These are phyloP conservation scores for Erythrocercus mccallii DNA, from an alignment of 2,113 vertebrate genomes.

Conservation along the genomic window DNA sequence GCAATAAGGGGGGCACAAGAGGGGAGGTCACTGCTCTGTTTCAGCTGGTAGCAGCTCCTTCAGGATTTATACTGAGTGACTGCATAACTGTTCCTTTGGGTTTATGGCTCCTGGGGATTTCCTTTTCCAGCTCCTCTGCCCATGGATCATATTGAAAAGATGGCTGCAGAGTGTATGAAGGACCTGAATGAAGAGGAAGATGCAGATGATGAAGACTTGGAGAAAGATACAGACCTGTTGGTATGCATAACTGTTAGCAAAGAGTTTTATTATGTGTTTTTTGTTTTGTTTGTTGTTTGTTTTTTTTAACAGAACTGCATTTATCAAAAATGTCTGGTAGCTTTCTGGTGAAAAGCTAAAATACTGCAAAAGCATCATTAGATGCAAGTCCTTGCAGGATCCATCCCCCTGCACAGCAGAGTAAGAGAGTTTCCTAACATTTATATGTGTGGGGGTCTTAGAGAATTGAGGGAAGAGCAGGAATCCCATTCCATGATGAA, in stretches of 20 bases:
- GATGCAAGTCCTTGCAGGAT: background rate
- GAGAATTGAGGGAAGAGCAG: background rate
- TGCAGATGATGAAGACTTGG: constrained; percentile 79
- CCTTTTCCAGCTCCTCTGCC: constrained; percentile 82
- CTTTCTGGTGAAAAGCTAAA: background rate
- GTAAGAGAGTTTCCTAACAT: background rate
- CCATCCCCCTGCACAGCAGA: background rate
- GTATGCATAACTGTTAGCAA: constrained; percentile 62
- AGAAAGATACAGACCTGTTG: constrained; percentile 83
- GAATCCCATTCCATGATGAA: background rate
- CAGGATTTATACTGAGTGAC: background rate
- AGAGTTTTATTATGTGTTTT: background rate
- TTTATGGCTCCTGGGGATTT: constrained; percentile 9
- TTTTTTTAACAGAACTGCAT: background rate
- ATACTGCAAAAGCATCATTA: background rate
- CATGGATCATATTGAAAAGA: constrained; percentile 91
- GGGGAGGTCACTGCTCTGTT: background rate
- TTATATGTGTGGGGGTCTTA: background rate
- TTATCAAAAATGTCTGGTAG: background rate
- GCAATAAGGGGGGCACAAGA: background rate
- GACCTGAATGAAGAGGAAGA: constrained; percentile 82
- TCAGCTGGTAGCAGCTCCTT: background rate
- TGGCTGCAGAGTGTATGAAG: constrained; percentile 93
- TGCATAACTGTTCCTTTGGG: background rate
- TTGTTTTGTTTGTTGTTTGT: too few relatives aligned